Evolutionary conservation across 1,140 invertebrate species (phyloP), one percentile per base, ranked within the genome.

Genomic region (Papilio aristodemus): DNA sequence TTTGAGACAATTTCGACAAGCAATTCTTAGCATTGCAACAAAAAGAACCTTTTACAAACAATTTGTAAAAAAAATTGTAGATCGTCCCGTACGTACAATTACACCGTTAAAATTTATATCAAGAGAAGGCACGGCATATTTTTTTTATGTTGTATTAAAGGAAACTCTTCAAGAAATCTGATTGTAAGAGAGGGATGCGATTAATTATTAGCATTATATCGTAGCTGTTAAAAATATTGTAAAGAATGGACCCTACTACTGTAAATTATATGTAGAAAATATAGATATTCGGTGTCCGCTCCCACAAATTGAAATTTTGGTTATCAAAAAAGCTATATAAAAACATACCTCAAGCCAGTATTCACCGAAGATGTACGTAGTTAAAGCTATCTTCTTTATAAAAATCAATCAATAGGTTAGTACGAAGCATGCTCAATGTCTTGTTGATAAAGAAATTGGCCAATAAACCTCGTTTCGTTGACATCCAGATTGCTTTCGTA

Each of bases 401-500:
- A 19, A 22, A 22, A 54, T 25, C 19, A 54, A 54, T 17, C 14
- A 8, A 22, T 4, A 17, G 46, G 22, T 54, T 4, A 22, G 4
- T 19, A 54, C 10, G 17, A 25, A 13, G 10, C 10, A 10, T 22
- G 46, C 9, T 22, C 46, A 54, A 54, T 54, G 46, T 11, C 19
- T 17, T 17, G 14, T 54, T 54, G 46, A 54, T 54, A 54, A 54
- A 54, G 46, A 54, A 54, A 54, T 54, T 22, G 46, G 46, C 46
- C 46, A 54, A 54, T 54, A 54, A 54, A 54, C 46, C 46, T 54
- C 46, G 46, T 54, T 54, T 54, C 46, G 46, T 54, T 54, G 46
- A 54, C 46, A 54, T 54, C 19, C 2, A 54, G 46, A 9, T 54
- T 54, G 19, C 17, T 9, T 7, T 19, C 19, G 46, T 54, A 54